phyloP scores from a whole-genome alignment of 2,797 vertebrate species.

The Pteronotus mesoamericanus region DNA sequence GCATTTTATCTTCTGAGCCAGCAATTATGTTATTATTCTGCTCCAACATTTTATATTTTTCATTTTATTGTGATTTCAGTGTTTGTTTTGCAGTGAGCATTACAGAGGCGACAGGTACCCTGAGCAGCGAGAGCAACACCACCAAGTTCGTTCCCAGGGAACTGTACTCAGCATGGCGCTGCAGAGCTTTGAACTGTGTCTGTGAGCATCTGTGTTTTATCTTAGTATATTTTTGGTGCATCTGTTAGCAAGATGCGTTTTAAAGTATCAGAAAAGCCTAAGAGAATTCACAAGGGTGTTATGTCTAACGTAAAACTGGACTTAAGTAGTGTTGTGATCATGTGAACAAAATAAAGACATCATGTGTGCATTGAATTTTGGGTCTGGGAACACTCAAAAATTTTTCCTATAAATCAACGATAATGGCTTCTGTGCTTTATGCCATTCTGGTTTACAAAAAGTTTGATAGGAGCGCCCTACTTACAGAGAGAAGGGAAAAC shows the following conservation, averaged over 20 bases:
- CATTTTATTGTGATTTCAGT: not conserved
- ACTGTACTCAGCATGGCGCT: not conserved
- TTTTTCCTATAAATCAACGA: not conserved
- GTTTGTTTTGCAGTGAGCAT: not conserved
- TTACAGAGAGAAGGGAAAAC: not conserved
- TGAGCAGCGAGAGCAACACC: not conserved
- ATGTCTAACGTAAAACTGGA: not conserved
- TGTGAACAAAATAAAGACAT: not conserved
- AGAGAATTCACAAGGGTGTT: not conserved
- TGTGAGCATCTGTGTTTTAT: not conserved
- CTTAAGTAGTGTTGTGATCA: not conserved
- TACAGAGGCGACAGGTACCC: not conserved
- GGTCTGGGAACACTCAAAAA: not conserved
- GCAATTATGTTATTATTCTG: not conserved
- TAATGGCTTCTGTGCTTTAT: not conserved
- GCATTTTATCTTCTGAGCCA: not conserved
- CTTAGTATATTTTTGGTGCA: not conserved
- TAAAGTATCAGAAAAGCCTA: not conserved
- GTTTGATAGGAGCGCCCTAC: not conserved
- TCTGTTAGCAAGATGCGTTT: not conserved
- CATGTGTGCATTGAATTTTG: not conserved
- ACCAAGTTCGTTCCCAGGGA: not conserved
- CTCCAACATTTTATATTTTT: not conserved
- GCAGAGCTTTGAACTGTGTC: not conserved
- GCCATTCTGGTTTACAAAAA: not conserved